Evolutionary conservation across 2,888 invertebrate genomes (phyloP).

Genomic region (Chesias legatella): DNA sequence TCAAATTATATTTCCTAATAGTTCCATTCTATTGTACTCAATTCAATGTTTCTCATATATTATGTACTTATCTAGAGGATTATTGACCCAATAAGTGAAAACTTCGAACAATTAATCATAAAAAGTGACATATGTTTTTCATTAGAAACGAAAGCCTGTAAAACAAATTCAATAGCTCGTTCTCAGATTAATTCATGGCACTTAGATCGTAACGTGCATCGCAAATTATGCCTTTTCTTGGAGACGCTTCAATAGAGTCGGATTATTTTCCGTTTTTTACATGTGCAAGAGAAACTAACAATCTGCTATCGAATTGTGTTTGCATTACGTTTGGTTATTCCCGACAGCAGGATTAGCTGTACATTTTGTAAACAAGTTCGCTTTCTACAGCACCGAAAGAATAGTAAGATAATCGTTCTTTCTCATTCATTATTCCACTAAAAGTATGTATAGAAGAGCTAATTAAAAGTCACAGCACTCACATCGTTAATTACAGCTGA

Average conservation of each 20-base stretch:
- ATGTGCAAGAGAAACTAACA: conserved; percentile 47
- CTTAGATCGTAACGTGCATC: conserved; percentile 37
- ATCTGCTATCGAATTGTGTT: conserved; percentile 24
- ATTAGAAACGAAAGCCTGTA: conserved; percentile 58
- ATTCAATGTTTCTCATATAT: background rate
- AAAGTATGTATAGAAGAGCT: conserved; percentile 47
- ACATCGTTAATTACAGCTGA: conserved; percentile 59
- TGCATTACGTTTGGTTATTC: conserved; percentile 16
- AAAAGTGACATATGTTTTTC: conserved; percentile 55
- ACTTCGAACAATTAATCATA: conserved; percentile 41
- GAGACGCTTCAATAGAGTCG: conserved; percentile 60
- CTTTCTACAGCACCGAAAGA: conserved; percentile 60
- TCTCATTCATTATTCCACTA: conserved; percentile 64
- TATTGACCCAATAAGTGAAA: conserved; percentile 53
- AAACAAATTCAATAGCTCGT: conserved; percentile 55
- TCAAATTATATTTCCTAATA: background rate
- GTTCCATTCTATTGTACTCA: background rate
- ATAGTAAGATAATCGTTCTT: conserved; percentile 50
- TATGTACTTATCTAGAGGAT: conserved; percentile 22
- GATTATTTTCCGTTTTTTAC: conserved; percentile 61
- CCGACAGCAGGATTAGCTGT: conserved; percentile 15
- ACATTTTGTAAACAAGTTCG: conserved; percentile 36
- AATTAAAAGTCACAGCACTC: conserved; percentile 61
- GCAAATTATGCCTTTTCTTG: conserved; percentile 54
- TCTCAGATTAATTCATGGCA: conserved; percentile 51